Conservation (phyloP, 2,797 vertebrate genomes). For the Coracias cyanogaster region DNA sequence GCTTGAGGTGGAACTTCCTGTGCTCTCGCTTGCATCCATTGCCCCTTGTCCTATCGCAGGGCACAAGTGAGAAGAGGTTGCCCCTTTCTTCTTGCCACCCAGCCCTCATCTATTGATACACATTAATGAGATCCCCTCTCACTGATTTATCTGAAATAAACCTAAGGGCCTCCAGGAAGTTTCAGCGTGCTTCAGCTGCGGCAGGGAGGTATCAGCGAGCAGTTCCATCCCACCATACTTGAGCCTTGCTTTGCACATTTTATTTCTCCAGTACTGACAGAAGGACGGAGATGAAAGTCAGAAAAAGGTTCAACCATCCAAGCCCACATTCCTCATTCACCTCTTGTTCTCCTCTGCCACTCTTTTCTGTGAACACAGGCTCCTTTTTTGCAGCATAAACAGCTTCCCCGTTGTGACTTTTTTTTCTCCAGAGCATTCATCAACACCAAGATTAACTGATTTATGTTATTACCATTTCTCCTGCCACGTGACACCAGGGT, state of each 20-base stretch:
- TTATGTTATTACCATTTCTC: not conserved
- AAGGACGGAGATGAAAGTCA: not conserved
- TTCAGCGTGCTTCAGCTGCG: not conserved
- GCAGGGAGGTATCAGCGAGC: not conserved
- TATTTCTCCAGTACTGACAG: not conserved
- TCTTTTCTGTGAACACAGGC: not conserved
- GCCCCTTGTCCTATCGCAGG: no score
- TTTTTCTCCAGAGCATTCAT: not conserved
- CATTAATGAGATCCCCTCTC: not conserved
- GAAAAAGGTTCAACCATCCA: not conserved
- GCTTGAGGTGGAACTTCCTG: no score
- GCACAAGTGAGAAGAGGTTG: no score
- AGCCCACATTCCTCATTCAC: not conserved
- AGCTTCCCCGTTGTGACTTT: accelerated
- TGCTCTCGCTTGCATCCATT: no score
- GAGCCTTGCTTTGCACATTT: not conserved
- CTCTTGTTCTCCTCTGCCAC: not conserved
- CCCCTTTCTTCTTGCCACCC: no score
- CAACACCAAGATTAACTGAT: not conserved
- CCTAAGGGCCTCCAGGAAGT: not conserved
- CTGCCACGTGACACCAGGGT: not conserved
- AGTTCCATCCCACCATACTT: not conserved
- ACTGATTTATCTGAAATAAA: not conserved
- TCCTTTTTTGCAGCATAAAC: not conserved
- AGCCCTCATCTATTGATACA: no score